Evolutionary conservation across 2,797 vertebrate species (phyloP), one percentile per base, ranked within the genome.

Genomic region (Ibycter americanus): DNA sequence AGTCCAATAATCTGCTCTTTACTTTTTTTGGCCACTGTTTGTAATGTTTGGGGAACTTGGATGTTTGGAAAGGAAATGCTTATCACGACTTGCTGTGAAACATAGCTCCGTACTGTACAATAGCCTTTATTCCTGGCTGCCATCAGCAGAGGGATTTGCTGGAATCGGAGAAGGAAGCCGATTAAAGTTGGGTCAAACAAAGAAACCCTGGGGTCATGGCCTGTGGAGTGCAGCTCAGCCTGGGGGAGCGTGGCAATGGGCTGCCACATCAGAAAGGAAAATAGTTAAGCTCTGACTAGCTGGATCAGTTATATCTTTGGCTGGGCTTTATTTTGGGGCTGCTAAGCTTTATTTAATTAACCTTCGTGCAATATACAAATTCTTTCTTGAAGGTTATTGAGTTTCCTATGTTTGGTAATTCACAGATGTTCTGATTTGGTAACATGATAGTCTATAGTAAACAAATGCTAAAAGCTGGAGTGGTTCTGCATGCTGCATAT

Each of bases 1-100:
- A 38, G 80, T 90, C 63, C 47, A 32, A 8, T 73, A 47, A 86
- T 95, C 91, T 76, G 27, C 88, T 56, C 46, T 82, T 44, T 31
- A 9, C 85, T 80, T 61, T 61, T n/a, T 32, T 49, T 80, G 86
- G 78, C 68, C 25, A 1, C 73, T 25, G 66, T 47, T 76, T 4
- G 71, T 10, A 21, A 11, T 26, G 87, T 56, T 89, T 88, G 88
- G 77, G 89, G 77, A 87, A 12, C 49, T 42, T 23, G 93, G 83
- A 9, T 84, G 85, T 88, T 95, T 93, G 95, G 93, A 89, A 68
- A 90, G 95, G 95, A 97, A 96, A 72, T 10, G 73, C 91, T 93
- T 94, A 51, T 96, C 87, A 0, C 67, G 89, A 3, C 87, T 95
- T 55, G 79, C 89, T 78, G 85, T 61, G 89, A 83, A 83, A 5